Base-by-base conservation (phyloP, 2,797 vertebrate species). In the Valencia hispanica region DNA sequence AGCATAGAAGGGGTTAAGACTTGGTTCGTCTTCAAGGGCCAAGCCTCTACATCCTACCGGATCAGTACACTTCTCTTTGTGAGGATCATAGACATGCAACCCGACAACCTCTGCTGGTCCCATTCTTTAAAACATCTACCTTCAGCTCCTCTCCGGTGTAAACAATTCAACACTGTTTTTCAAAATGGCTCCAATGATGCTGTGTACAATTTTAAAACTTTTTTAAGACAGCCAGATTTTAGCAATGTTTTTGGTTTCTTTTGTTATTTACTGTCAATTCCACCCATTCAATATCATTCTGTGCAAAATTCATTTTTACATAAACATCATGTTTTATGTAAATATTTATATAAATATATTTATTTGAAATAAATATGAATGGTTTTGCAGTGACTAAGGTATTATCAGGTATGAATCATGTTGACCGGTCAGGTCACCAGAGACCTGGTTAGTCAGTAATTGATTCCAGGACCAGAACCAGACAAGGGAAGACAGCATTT, bases 1-100 rank as follows among this genome's bases (percentile, higher is more conserved):
- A 70, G 84, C 84, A 76, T 41, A 78, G 90, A 91, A 87, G 84
- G 84, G 92, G 91, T 93, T 92, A 91, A 92, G 93, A 87, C 91
- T 89, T 73, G n/a, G 80, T 73, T 75, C 83, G 89, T 90, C 91
- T 32, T 39, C 63, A 20, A 91, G 88, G 92, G 92, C 85, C 92
- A 94, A 93, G 91, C 88, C 86, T 86, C 80, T 82, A 94, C 94
- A 92, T 77, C 86, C 84, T 34, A 10, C 17, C 84, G 91, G 90
- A 93, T 93, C 92, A 68, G 65, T 79, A 81, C 80, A 65, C 73
- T 84, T 89, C 85, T 90, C 90, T 93, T 88, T 85, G 86, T 15
- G n/a, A 85, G 86, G 85, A 91, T 92, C 90, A 91, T 1, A 55
- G 73, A 89, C 87, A 86, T 81, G 66, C 84, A 89, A 74, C 86